Conservation (phyloP, 1,140 invertebrate species). For the Drosophila yakuba region DNA sequence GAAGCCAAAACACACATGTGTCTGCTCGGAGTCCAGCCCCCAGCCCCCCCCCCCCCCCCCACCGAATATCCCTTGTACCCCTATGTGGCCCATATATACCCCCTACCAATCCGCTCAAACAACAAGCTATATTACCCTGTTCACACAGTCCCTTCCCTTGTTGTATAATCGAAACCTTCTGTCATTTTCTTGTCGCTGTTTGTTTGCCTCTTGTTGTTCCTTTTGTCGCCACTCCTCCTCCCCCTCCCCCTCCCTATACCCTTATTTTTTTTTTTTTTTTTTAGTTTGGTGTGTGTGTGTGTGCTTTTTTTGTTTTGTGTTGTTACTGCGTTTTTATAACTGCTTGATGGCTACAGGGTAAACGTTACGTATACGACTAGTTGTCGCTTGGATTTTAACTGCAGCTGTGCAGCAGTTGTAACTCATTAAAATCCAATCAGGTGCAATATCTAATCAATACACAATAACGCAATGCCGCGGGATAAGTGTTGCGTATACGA, state of each 20-base stretch:
- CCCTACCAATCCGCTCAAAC: conserved; percentile 10
- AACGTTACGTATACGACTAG: conserved; percentile 35
- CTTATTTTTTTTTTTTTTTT: not conserved
- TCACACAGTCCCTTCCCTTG: conserved; percentile 15
- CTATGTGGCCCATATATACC: not conserved
- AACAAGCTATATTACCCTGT: conserved; percentile 42
- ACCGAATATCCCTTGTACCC: too few species aligned
- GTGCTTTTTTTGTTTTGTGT: not conserved
- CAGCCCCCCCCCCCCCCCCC: not conserved
- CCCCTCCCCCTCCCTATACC: too few species aligned
- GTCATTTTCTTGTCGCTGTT: conserved; percentile 71
- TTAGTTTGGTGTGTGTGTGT: not conserved
- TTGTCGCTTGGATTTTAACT: not conserved
- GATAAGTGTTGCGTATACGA: not conserved
- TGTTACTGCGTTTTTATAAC: conserved; percentile 21
- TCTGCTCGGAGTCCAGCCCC: not conserved
- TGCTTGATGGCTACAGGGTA: conserved; percentile 32
- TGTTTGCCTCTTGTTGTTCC: conserved; percentile 25
- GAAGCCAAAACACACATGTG: conserved; percentile 6
- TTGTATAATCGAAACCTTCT: conserved; percentile 74
- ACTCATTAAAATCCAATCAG: not conserved
- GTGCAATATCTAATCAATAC: not conserved
- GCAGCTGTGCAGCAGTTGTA: not conserved
- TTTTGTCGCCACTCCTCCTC: conserved; percentile 1
- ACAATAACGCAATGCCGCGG: not conserved